Percentiles rank a stretch among this genome's conserved stretches.
Evolutionary conservation across 37 sponge, comb jelly and placozoan species (phyloP).

Genomic region (Agelas oroides): DNA sequence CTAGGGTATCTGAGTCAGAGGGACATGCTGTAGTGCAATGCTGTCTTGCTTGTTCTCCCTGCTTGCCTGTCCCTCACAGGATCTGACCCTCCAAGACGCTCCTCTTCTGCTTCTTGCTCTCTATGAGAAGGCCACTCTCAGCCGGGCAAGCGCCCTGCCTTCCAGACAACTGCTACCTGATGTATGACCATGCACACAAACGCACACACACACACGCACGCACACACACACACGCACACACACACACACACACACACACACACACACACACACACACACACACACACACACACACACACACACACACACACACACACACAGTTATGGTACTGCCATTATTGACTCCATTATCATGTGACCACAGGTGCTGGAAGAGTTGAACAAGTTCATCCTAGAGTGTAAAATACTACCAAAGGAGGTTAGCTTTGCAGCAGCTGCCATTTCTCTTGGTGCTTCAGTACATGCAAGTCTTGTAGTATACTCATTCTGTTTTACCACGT

Average conservation of each 20-base stretch:
- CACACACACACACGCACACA: too few relatives aligned
- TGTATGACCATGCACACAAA: background rate
- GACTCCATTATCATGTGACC: too few relatives aligned
- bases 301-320: background rate
- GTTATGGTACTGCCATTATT: too few relatives aligned
- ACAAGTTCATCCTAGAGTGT: slow-evolving; percentile 1
- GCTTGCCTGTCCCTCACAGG: background rate
- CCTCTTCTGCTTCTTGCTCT: slow-evolving; percentile 23
- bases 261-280: too few relatives aligned
- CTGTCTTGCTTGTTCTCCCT: too few relatives aligned
- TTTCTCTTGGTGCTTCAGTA: too few relatives aligned
- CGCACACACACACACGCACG: background rate
- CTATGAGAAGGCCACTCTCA: slow-evolving; percentile 30
- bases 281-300: too few relatives aligned
- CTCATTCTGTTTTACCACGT: too few relatives aligned
- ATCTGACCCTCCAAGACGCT: slow-evolving; percentile 5
- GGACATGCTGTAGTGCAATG: background rate
- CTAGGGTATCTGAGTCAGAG: background rate
- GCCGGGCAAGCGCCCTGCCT: background rate
- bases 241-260: too few relatives aligned
- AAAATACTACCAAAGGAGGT: slow-evolving; percentile 3
- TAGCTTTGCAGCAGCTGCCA: too few relatives aligned
- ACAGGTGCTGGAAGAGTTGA: slow-evolving; percentile 17
- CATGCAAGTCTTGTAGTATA: too few relatives aligned
- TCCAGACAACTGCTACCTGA: slow-evolving; percentile 27